A percentile compares a stretch with the other conserved stretches of the same genome.
Evolutionary conservation across 2,797 vertebrate genomes (phyloP).

Genomic region (Diplodus puntazzo): DNA sequence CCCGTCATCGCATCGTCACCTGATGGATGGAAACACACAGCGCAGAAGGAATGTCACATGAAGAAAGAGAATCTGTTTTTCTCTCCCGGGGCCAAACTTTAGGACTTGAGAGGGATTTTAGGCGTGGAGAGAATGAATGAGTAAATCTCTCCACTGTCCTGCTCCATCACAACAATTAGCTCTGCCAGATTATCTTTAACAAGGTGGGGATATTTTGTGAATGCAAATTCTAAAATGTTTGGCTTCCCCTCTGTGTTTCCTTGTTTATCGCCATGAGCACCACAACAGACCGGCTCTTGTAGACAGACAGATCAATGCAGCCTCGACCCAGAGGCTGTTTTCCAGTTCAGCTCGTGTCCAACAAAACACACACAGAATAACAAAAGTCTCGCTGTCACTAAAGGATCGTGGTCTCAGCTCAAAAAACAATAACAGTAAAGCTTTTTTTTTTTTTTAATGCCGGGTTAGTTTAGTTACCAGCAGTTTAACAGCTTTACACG

Average conservation of each 20-base stretch:
- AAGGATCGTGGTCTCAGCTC: conserved; percentile 42
- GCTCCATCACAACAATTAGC: background rate
- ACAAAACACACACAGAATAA: conserved; percentile 40
- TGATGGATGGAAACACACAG: conserved; percentile 69
- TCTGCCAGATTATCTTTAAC: background rate
- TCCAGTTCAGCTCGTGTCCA: conserved; percentile 52
- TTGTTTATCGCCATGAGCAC: conserved; percentile 16
- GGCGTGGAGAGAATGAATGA: conserved; percentile 3
- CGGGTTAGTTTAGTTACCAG: background rate
- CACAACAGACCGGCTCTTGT: conserved; percentile 37
- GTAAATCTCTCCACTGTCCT: background rate
- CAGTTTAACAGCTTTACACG: background rate
- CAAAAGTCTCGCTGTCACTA: conserved; percentile 58
- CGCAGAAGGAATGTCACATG: background rate
- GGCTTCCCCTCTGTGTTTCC: background rate
- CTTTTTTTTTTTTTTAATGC: too few relatives aligned
- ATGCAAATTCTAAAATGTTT: background rate
- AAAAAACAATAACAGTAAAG: conserved; percentile 28
- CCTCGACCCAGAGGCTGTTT: conserved; percentile 61
- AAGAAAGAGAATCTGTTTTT: background rate
- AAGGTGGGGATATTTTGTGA: background rate
- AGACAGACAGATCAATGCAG: conserved; percentile 64
- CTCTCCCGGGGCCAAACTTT: background rate
- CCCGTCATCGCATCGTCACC: conserved; percentile 98
- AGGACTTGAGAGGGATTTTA: background rate